Evolutionary conservation across 1,140 invertebrate genomes (phyloP), one percentile per base, ranked within the genome.

Genomic region (Drosophila mojavensis): DNA sequence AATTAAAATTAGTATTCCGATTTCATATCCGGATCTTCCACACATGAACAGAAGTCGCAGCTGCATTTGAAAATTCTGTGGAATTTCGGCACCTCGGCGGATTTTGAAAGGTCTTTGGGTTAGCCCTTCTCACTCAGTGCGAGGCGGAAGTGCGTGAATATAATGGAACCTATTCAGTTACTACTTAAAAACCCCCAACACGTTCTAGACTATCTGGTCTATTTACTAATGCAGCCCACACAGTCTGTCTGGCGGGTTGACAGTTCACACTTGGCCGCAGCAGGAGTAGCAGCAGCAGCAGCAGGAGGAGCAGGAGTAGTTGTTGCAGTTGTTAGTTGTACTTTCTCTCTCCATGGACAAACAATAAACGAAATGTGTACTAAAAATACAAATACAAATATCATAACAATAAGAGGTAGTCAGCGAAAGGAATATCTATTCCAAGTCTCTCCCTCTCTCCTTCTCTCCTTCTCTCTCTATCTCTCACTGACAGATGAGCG

Each of bases 201-300:
- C 59, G 53, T 43, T 48, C 58, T 43, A 64, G 48, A 64, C 66
- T 71, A 58, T 39, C 0, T 17, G 26, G 41, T 17, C 72, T 75
- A 79, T 75, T 84, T 84, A 72, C 66, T 56, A 75, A 82, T 83
- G 80, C 80, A 79, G 62, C 60, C 64, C 80, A 75, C 75, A 82
- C 76, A 71, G 47, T 68, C 41, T 33, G 36, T n/a, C 17, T 33
- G 47, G n/a, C 17, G 36, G 24, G 62, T 72, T 73, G 56, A 73
- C 70, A 73, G 70, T 82, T 79, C 56, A 54, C 75, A 82, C 75
- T 62, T 61, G 9, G 70, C 7, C 0, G 17, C 17, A 17, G 17
- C 17, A 17, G 17, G 0, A 17, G 17, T 17, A 17, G 0, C 17
- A 17, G 17, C 17, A 17, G 17, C 17, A 17, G 17, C 17, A 17